Evolutionary conservation across 2,888 invertebrate species (phyloP).

Genomic region (Corythucha ciliata): DNA sequence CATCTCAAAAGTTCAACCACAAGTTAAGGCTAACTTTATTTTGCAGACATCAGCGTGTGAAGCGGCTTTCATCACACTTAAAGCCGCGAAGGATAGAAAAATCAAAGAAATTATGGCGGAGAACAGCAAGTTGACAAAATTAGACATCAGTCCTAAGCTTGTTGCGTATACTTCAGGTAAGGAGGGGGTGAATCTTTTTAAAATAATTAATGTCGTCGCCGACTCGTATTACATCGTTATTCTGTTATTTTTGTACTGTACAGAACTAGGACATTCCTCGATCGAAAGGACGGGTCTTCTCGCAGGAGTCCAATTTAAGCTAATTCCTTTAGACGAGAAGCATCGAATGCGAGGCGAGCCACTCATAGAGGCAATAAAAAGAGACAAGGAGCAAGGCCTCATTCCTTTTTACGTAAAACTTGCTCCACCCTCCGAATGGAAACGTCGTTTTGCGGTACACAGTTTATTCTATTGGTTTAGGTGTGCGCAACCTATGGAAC

Average conservation of each 20-base stretch:
- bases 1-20: too few species aligned
- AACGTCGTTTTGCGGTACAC: too few species aligned
- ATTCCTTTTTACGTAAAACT: slow-evolving; percentile 88
- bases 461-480: slow-evolving; percentile 34
- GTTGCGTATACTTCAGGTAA: slow-evolving; percentile 79
- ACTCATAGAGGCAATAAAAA: slow-evolving; percentile 65
- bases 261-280: slow-evolving; percentile 85
- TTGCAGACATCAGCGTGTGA: slow-evolving; percentile 85
- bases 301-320: too few species aligned
- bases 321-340: too few species aligned
- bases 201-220: too few species aligned
- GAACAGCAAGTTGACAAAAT: slow-evolving; percentile 67
- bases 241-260: too few species aligned
- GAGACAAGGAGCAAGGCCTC: slow-evolving; percentile 77
- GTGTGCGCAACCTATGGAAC: slow-evolving; percentile 74
- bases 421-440: too few species aligned
- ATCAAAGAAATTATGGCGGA: slow-evolving; percentile 57
- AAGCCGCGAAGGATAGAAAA: slow-evolving; percentile 73
- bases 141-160: slow-evolving; percentile 63
- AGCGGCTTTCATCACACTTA: slow-evolving; percentile 79
- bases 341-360: slow-evolving; percentile 66
- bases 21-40: too few species aligned
- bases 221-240: too few species aligned
- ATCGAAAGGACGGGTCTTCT: slow-evolving; percentile 84
- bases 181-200: too few species aligned